Evolutionary conservation across 2,797 vertebrate species (phyloP).

Genomic region (Pantherophis vulpinus): DNA sequence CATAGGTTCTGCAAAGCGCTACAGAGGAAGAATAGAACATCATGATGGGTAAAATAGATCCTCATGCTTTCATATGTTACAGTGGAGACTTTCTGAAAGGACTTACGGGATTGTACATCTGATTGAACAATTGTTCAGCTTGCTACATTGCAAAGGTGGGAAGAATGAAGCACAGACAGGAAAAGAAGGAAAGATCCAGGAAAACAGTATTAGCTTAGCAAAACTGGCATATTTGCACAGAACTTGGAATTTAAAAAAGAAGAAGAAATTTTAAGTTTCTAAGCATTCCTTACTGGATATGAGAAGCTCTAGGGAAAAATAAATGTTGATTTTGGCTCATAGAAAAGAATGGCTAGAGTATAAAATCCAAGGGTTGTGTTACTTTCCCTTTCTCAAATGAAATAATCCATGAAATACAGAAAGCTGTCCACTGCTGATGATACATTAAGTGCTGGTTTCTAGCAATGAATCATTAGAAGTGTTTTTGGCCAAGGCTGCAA

Average conservation of each 20-base stretch:
- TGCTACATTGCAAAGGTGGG: slow-evolving; percentile 94
- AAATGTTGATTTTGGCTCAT: slow-evolving; percentile 84
- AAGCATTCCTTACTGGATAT: slow-evolving; percentile 77
- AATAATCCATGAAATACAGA: slow-evolving; percentile 83
- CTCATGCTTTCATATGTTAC: slow-evolving; percentile 93
- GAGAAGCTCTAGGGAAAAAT: slow-evolving; percentile 73
- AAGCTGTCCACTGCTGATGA: slow-evolving; percentile 80
- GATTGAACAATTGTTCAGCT: slow-evolving; percentile 99
- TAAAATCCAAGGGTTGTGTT: slow-evolving; percentile 79
- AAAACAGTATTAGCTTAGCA: slow-evolving; percentile 87
- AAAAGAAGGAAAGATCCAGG: slow-evolving; percentile 84
- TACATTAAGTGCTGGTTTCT: slow-evolving; percentile 75
- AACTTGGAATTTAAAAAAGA: slow-evolving; percentile 65
- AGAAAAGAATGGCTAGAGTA: slow-evolving; percentile 78
- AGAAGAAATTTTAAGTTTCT: slow-evolving; percentile 75
- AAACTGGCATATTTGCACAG: slow-evolving; percentile 75
- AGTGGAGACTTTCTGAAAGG: slow-evolving; percentile 75
- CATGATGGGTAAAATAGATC: slow-evolving; percentile 68
- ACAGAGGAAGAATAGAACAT: slow-evolving; percentile 55
- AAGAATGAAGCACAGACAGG: slow-evolving; percentile 77
- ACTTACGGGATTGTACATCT: slow-evolving; percentile 99
- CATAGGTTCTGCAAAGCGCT: slow-evolving; percentile 57
- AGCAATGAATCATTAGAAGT: slow-evolving; percentile 74
- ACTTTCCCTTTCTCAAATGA: slow-evolving; percentile 78
- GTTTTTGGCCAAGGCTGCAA: slow-evolving; percentile 69